phyloP scores from a whole-genome alignment of 2,797 vertebrate species.

The Euphonia xanthogaster region DNA sequence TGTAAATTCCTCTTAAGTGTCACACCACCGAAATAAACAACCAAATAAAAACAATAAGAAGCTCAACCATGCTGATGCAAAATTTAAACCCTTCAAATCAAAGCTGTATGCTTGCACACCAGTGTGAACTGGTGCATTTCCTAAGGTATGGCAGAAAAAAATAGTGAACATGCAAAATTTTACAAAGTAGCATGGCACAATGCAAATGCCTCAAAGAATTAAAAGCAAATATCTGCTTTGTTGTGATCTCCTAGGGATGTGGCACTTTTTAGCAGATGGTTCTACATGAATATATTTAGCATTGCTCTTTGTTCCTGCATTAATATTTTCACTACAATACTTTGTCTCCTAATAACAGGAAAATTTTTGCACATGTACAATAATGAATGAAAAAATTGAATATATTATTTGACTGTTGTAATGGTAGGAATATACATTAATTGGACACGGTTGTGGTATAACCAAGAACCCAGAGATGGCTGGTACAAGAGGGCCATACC shows the following conservation, averaged over 20 bases:
- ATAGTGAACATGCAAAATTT: background rate
- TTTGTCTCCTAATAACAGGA: background rate
- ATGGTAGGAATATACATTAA: background rate
- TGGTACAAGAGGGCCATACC: background rate
- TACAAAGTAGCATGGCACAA: background rate
- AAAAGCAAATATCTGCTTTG: background rate
- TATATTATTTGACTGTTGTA: background rate
- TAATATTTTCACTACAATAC: background rate
- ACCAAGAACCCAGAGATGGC: background rate
- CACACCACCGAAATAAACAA: background rate
- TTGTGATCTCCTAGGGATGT: background rate
- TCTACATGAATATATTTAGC: background rate
- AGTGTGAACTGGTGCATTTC: background rate
- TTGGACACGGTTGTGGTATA: background rate
- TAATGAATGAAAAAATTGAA: background rate
- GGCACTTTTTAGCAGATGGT: background rate
- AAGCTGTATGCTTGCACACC: rapidly evolving
- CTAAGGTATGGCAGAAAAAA: background rate
- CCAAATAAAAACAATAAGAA: background rate
- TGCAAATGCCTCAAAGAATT: background rate
- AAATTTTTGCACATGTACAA: background rate
- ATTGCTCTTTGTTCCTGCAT: background rate
- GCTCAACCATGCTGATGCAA: background rate
- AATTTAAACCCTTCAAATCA: background rate
- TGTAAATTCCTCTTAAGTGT: background rate